Evolutionary conservation across 2,888 invertebrate species (phyloP).

Genomic region (Invenusta paracnida): DNA sequence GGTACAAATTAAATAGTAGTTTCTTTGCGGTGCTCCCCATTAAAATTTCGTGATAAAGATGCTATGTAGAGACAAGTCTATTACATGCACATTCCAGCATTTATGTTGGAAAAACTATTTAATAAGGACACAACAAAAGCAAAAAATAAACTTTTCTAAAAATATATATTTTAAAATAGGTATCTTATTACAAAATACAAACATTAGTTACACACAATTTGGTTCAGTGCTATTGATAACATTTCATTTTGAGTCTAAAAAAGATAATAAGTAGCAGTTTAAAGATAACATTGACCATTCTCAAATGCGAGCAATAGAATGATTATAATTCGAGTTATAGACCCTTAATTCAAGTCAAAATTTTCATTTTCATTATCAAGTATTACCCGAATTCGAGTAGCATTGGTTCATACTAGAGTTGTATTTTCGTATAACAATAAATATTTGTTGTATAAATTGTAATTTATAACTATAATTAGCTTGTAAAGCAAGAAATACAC

Average conservation of each 20-base stretch:
- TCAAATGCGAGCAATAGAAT: background rate
- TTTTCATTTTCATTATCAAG: no score
- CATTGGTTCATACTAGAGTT: no score
- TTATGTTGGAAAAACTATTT: no score
- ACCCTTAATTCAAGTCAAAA: no score
- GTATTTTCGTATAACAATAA: no score
- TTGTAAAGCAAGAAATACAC: no score
- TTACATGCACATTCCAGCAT: background rate
- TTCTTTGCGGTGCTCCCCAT: background rate
- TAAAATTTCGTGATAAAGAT: background rate
- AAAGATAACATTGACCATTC: background rate
- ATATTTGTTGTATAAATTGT: no score
- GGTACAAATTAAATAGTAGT: background rate
- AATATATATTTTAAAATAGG: background rate
- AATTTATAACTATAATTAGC: no score
- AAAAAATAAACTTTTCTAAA: background rate
- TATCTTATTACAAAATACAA: background rate
- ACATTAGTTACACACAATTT: conserved; percentile 14
- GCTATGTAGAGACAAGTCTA: background rate
- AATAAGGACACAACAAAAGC: background rate
- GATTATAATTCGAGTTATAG: background rate
- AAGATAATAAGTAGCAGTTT: conserved; percentile 7
- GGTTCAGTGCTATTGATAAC: conserved; percentile 16
- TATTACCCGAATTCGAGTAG: no score
- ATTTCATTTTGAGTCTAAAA: conserved; percentile 15